phyloP scores from a whole-genome alignment of 2,113 vertebrate genomes.

The Fregata magnificens region DNA sequence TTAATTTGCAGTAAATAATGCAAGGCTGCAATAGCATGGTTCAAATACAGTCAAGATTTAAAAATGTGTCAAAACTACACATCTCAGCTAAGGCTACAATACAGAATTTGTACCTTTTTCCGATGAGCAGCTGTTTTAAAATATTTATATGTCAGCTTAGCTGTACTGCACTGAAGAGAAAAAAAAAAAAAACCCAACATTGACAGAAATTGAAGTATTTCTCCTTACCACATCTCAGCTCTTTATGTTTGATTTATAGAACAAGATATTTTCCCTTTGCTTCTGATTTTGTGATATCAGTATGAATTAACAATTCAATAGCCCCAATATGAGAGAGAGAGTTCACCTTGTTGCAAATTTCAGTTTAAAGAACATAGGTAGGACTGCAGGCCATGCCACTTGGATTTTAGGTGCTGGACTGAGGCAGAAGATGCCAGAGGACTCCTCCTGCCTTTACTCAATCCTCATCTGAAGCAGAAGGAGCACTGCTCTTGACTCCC shows the following conservation, averaged over 20 bases:
- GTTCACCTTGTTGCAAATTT: background rate
- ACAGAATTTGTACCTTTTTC: background rate
- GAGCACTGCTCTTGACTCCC: background rate
- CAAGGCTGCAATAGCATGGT: background rate
- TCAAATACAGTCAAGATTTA: background rate
- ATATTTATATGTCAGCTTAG: background rate
- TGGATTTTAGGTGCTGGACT: background rate
- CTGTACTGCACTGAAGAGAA: background rate
- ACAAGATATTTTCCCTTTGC: background rate
- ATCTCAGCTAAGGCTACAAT: background rate
- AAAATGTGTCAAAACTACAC: background rate
- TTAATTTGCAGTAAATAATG: constrained; percentile 24
- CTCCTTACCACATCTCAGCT: background rate
- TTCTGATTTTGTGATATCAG: background rate
- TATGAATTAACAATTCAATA: constrained; percentile 1
- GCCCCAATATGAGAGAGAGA: background rate
- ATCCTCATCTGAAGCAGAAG: background rate
- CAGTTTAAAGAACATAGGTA: background rate
- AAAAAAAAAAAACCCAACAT: background rate
- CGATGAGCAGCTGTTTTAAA: background rate
- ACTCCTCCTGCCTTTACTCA: background rate
- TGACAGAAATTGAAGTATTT: background rate
- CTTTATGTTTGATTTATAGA: background rate
- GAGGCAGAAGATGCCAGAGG: background rate
- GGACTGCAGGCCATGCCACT: background rate